phyloP scores from a whole-genome alignment of 2,888 invertebrate genomes.

The Polietes domitor region DNA sequence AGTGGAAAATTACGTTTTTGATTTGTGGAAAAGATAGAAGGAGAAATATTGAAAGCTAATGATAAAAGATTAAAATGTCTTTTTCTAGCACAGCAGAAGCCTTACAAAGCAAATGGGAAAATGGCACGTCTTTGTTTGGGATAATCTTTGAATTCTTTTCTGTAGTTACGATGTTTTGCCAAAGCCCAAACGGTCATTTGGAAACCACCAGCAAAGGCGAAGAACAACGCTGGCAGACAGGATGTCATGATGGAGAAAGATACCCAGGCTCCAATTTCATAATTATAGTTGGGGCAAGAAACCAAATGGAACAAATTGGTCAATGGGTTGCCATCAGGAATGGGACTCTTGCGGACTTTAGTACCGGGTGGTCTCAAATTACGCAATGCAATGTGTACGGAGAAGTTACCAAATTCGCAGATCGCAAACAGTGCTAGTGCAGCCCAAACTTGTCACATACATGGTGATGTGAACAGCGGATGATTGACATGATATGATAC shows the following conservation, averaged over 20 bases:
- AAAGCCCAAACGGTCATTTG: conserved; percentile 99
- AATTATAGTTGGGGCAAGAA: conserved; percentile 99
- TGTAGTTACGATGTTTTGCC: conserved; percentile 96
- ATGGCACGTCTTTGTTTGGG: conserved; percentile 94
- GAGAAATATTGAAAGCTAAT: not conserved
- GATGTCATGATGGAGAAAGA: conserved; percentile 97
- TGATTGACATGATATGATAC: conserved; percentile 98
- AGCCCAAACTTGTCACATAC: conserved; percentile 83
- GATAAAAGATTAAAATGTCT: conserved; percentile 3
- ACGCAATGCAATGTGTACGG: conserved; percentile 93
- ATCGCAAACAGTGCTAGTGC: conserved; percentile 88
- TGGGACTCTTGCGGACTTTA: conserved; percentile 93
- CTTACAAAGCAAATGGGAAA: conserved; percentile 90
- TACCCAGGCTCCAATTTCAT: conserved; percentile 96
- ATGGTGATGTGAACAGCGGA: conserved; percentile 94
- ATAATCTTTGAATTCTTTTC: conserved; percentile 95
- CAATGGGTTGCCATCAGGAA: conserved; percentile 92
- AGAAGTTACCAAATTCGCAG: conserved; percentile 96
- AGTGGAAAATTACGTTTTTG: conserved; percentile 12
- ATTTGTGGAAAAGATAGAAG: not conserved
- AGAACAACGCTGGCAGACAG: conserved; percentile 95
- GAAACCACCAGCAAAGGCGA: conserved; percentile 94
- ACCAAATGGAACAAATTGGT: conserved; percentile 93
- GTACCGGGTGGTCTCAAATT: conserved; percentile 96
- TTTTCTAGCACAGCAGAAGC: conserved; percentile 22